Base-by-base conservation (phyloP, 2,888 invertebrate species). In the Napeogenes sylphis region DNA sequence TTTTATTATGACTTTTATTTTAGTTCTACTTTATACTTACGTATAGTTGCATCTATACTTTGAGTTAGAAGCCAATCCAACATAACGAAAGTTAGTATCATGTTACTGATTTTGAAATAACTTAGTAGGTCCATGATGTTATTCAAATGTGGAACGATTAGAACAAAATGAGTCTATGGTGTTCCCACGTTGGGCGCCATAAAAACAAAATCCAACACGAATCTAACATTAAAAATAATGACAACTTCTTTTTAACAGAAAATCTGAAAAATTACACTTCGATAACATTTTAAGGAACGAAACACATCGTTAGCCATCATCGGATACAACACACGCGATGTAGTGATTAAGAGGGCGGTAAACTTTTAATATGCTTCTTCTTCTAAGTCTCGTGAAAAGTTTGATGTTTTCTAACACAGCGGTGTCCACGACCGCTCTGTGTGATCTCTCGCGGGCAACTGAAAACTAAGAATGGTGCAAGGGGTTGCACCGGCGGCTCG, bases 301-400 rank as follows among this genome's bases (percentile, higher is more conserved):
- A 83, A 80, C 77, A 79, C 81, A 81, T 78, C 75, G 73, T 72
- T 74, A 74, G 71, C 71, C 70, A 66, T 71, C 71, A 66, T 69
- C 64, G 77, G 77, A 83, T 80, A 84, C 73, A 79, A 77, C 80
- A 80, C 87, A 88, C 87, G 87, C 87, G 80, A 88, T 79, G 78
- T 77, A 83, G 86, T 82, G 82, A 86, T 88, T 87, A 87, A 77
- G 80, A 63, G 73, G 76, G 76, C 75, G 78, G 73, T 78, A 76
- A 80, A 79, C 78, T 81, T 77, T 70, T 69, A 75, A 78, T 78
- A 71, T 72, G 71, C 74, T 83, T 80, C 79, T 80, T 83, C 82
- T 76, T 75, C 80, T 81, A 81, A 80, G 79, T 80, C 73, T 82
- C 90, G 90, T 82, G 82, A 89, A 90, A 90, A 90, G 90, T 90